A percentile compares a stretch with the other conserved stretches of the same genome.
Evolutionary conservation across 2,113 vertebrate genomes (phyloP).

Genomic region (Calypte anna): DNA sequence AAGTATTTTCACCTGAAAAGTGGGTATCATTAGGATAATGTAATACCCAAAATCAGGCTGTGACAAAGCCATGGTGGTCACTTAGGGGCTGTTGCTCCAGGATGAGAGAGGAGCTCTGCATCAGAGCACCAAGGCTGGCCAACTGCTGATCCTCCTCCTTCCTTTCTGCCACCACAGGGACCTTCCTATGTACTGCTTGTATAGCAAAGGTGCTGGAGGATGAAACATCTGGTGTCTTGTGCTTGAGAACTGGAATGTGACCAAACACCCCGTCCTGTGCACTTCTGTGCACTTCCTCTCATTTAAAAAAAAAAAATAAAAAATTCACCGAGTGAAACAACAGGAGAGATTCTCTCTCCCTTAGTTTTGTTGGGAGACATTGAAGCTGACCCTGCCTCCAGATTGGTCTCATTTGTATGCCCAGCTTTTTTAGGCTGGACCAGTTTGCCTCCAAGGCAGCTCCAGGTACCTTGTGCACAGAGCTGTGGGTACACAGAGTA

Average conservation of each 20-base stretch:
- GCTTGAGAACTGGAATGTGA: background rate
- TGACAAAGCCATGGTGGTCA: background rate
- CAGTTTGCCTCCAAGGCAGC: background rate
- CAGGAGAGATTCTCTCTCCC: background rate
- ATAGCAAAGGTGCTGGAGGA: background rate
- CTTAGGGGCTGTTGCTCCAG: background rate
- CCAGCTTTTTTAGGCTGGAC: accelerated
- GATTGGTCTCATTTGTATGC: accelerated
- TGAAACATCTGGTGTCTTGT: background rate
- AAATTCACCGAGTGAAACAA: accelerated
- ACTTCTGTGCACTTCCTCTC: background rate
- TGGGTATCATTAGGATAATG: background rate
- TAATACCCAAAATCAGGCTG: background rate
- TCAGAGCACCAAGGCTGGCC: background rate
- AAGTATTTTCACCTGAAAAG: background rate
- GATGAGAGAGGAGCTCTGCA: background rate
- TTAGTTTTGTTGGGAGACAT: too few relatives aligned
- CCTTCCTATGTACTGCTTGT: background rate
- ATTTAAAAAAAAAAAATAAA: too few relatives aligned
- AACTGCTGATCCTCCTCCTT: background rate
- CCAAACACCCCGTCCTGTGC: background rate
- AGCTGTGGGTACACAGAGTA: background rate
- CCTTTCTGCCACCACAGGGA: background rate
- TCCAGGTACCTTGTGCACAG: accelerated
- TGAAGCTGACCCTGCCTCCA: background rate